Base-by-base conservation (phyloP, 2,113 vertebrate species). In the Gymnocephalus cernua region DNA sequence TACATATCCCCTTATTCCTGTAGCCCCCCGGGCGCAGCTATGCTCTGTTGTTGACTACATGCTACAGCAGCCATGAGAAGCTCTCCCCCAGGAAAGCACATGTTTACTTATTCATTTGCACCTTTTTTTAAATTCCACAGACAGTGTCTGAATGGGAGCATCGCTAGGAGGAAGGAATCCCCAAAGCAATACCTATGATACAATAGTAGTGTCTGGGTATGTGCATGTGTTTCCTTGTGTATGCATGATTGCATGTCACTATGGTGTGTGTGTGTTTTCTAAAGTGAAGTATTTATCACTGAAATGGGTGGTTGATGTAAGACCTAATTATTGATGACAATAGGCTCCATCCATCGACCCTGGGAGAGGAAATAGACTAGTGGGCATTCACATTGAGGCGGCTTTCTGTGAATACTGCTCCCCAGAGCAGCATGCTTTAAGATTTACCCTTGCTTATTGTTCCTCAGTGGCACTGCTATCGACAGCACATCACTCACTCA, bases 61-160 rank as follows among this genome's bases (percentile, higher is more conserved):
- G 92, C 91, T 91, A 61, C 79, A 89, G 90, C 85, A 92, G 91
- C 91, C 86, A 91, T 92, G 93, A 93, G 89, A 93, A 90, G 85
- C 74, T 88, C 90, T 93, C 94, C 94, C 94, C 84, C 84, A 94
- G 92, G 90, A 93, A 92, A 83, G 85, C 53, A 12, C 82, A 53
- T 94, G 88, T 92, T 95, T 94, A 94, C 91, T 95, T 95, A 95
- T 94, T 95, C 88, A 95, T 94, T 93, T 93, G 90, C 93, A 92
- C 93, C 92, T 94, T 91, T 90, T 91, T 91, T 90, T 79, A 93
- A 91, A 93, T 93, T 93, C 87, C 87, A 84, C 90, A 83, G 79
- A 88, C 89, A 77, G 61, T 19, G 38, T 85, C 77, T 91, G 86
- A 91, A 92, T 69, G 62, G 86, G 76, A 84, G 88, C 79, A 79